Base-by-base conservation (phyloP, 2,888 invertebrate species). In the Ophioninae sp. region DNA sequence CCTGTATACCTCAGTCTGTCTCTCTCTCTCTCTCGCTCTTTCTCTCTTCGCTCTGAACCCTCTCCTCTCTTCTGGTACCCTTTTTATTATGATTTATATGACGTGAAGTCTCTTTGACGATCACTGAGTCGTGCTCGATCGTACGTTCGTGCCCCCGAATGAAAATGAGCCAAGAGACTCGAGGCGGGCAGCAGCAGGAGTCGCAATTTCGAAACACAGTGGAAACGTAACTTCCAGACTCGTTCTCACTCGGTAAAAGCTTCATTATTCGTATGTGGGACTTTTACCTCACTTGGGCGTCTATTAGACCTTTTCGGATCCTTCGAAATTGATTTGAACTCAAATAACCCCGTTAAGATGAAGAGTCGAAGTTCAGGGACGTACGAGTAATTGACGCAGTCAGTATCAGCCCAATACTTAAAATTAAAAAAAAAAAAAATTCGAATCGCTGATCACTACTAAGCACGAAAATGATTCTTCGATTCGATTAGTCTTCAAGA, bases 41-140 rank as follows among this genome's bases (percentile, higher is more conserved):
- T 63, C 41, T 71, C 68, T 58, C 61, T 44, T 22, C 41, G 69
- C 59, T 37, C 41, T 17, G 20, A 8, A 6, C 6, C 10, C 17
- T 51, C 51, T 51, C 13, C 51, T 2, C 17, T 51, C 51, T 82
- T 86, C 74, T 82, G 85, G 56, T 87, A 86, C 87, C 90, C 88
- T 92, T 92, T 92, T 92, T 91, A 92, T 92, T 92, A 92, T 92
- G 92, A 92, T 92, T 92, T 92, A 92, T 92, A 90, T 90, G 91
- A 91, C 88, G 89, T 90, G 91, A 91, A 92, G 90, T 89, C 90
- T 89, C 90, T 90, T 89, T 89, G 88, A 89, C 88, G 88, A 86
- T 89, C 87, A 87, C 80, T 88, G 85, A 87, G 85, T 88, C 89
- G 88, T 89, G 88, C 87, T 87, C 80, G 68, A 80, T 75, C 79